Evolutionary conservation across 2,888 invertebrate genomes (phyloP), one percentile per base, ranked within the genome.

Genomic region (Carterocephalus palaemon): DNA sequence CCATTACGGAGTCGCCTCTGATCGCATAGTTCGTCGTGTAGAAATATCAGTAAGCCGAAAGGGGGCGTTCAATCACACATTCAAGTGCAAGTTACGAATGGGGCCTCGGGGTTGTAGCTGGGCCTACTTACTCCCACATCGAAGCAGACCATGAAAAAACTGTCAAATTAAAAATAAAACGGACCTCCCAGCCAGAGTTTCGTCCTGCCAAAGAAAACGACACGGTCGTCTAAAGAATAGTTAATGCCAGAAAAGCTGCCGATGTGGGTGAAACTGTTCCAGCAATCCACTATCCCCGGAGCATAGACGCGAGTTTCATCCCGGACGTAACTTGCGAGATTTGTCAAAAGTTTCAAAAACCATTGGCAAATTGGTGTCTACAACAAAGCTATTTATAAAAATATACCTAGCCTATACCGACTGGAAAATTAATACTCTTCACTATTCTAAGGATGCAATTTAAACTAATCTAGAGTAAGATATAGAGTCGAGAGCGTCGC

Each of bases 1-100:
- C 61, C 62, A 60, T 69, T 62, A 53, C 67, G 85, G 85, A 86
- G 85, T 79, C 85, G 83, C 85, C 85, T 85, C 85, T 85, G 76
- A 74, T 55, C 58, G 61, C 47, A 46, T 49, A 29, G 19, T 31
- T 43, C 36, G 43, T 51, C 48, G 64, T 57, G 53, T 60, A 62
- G 51, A 63, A 59, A 59, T 57, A 50, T 31, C 45, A 51, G 59
- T 51, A 48, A 55, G 55, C 50, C 53, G 38, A 47, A 52, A 28
- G 47, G 64, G 80, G 78, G 75, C 75, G 75, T 61, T 67, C 75
- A 75, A 55, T 47, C 60, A 57, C 60, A 34, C 67, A 70, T 48
- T 48, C 45, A 46, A 39, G 37, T 42, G 47, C 41, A 54, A 55
- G 60, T 61, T 56, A 57, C 49, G 51, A 53, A 52, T 67, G 68